Percentiles rank a stretch among this genome's conserved stretches.
These are phyloP conservation scores for Pantelozetes paolii DNA, from an alignment of 2,888 invertebrate species.

Conservation along the genomic window DNA sequence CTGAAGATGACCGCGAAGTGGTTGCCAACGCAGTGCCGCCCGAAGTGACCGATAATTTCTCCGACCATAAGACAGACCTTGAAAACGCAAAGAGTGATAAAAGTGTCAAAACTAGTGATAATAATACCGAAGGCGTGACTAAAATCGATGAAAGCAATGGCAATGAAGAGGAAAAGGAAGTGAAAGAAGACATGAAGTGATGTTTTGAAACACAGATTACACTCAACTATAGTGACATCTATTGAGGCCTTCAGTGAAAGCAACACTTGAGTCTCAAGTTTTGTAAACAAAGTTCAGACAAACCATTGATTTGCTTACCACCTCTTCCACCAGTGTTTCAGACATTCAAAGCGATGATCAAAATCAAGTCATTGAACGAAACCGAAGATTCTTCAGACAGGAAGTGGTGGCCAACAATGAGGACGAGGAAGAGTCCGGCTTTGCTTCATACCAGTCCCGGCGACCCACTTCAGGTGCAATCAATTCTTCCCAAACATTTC, in stretches of 20 bases:
- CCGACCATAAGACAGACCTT: constrained; percentile 52
- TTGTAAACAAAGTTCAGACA: constrained; percentile 7
- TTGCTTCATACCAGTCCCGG: constrained; percentile 48
- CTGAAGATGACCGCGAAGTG: constrained; percentile 41
- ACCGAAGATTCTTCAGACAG: constrained; percentile 49
- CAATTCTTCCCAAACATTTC: constrained; percentile 41
- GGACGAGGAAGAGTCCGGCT: constrained; percentile 49
- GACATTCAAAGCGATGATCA: constrained; percentile 49
- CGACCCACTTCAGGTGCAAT: constrained; percentile 45
- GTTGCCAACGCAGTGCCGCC: not conserved
- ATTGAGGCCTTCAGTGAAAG: not conserved
- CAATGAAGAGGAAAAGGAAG: constrained; percentile 44
- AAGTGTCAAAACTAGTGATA: not conserved
- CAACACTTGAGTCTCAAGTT: not conserved
- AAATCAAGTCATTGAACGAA: constrained; percentile 65
- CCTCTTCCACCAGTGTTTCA: not conserved
- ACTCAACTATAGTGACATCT: not conserved
- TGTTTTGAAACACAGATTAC: not conserved
- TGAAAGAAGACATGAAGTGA: constrained; percentile 42
- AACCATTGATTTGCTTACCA: not conserved
- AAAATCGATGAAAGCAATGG: constrained; percentile 43
- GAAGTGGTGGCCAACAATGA: constrained; percentile 39
- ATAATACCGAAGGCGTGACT: constrained; percentile 45
- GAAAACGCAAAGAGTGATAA: constrained; percentile 16
- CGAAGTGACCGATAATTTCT: constrained; percentile 45